phyloP scores from a whole-genome alignment of 2,113 vertebrate species.

The Reinhardtius hippoglossoides region DNA sequence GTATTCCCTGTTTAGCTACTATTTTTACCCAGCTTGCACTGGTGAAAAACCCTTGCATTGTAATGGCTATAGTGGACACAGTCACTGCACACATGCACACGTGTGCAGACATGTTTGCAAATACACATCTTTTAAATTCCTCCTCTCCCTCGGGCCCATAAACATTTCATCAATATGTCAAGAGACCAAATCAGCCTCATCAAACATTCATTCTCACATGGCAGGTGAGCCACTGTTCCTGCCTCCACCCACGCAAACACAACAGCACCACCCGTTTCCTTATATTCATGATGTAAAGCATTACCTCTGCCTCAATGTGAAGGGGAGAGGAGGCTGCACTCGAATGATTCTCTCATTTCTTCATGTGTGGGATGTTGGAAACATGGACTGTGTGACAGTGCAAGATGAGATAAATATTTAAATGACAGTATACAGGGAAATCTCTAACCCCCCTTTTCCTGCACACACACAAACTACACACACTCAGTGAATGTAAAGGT shows the following conservation, averaged over 20 bases:
- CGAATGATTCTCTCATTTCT: not conserved
- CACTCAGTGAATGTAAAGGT: slow-evolving; percentile 14
- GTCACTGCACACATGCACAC: not conserved
- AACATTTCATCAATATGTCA: slow-evolving; percentile 59
- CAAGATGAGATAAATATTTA: slow-evolving; percentile 49
- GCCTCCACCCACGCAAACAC: slow-evolving; percentile 23
- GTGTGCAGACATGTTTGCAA: not conserved
- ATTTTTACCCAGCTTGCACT: not conserved
- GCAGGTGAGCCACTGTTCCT: slow-evolving; percentile 33
- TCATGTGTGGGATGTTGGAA: slow-evolving; percentile 5
- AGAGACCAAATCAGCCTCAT: slow-evolving; percentile 58
- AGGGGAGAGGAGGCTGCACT: not conserved
- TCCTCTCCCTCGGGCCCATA: slow-evolving; percentile 24
- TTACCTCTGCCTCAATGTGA: not conserved
- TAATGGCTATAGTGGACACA: not conserved
- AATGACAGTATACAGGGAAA: slow-evolving; percentile 6
- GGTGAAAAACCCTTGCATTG: not conserved
- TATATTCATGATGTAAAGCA: not conserved
- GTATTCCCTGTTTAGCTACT: not conserved
- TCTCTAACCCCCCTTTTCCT: not conserved
- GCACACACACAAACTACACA: not conserved
- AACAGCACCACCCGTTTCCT: slow-evolving; percentile 1
- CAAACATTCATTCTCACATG: slow-evolving; percentile 54
- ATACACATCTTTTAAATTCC: not conserved
- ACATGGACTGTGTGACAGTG: not conserved